Conservation (phyloP, 2,797 vertebrate genomes). For the Hyperoplus lanceolatus region DNA sequence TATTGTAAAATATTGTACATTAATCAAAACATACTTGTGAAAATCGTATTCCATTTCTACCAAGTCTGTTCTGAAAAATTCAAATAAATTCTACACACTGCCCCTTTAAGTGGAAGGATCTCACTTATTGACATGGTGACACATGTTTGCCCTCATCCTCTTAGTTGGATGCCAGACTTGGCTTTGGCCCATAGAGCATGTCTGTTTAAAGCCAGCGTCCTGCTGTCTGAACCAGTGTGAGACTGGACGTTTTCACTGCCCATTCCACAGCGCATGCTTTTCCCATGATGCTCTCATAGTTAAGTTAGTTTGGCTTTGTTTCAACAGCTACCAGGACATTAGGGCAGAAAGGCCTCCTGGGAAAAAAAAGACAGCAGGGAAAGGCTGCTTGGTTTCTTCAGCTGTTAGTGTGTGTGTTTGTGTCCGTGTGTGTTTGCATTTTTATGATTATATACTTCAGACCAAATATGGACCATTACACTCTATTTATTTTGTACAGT, state of each 20-base stretch:
- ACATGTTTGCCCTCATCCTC: not conserved
- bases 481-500: not conserved
- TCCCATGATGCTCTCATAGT: slow-evolving; percentile 55
- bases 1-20: too few species aligned
- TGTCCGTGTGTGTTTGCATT: not conserved
- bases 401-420: not conserved
- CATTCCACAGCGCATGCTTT: slow-evolving; percentile 60
- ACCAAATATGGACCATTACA: slow-evolving; percentile 14
- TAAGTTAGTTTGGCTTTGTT: slow-evolving; percentile 25
- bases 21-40: too few species aligned
- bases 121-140: slow-evolving; percentile 23
- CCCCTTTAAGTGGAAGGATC: slow-evolving; percentile 14
- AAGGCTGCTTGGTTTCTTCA: slow-evolving; percentile 9
- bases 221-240: slow-evolving; percentile 43
- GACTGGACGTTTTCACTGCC: slow-evolving; percentile 33
- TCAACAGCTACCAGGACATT: slow-evolving; percentile 24
- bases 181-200: slow-evolving; percentile 19
- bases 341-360: slow-evolving; percentile 29
- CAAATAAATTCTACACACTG: too few species aligned
- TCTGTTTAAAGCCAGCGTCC: slow-evolving; percentile 46
- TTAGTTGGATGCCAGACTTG: slow-evolving; percentile 27
- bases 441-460: not conserved
- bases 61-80: too few species aligned
- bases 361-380: not conserved
- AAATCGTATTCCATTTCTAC: too few species aligned